Conservation (phyloP, 2,113 vertebrate species). For the Gymnobelideus leadbeateri region DNA sequence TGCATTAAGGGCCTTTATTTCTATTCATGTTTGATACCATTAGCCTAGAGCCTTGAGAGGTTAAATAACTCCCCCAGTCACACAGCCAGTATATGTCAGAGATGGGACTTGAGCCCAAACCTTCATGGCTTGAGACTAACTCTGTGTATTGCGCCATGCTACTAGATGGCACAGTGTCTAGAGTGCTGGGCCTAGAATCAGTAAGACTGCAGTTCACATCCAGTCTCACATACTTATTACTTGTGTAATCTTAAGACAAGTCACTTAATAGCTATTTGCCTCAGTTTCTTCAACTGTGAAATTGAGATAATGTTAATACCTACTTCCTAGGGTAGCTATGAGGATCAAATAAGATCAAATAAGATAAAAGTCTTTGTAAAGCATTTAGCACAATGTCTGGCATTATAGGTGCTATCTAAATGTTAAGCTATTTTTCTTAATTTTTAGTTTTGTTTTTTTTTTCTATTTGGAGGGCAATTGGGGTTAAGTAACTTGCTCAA, state of each 20-base stretch:
- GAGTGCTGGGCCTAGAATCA: not conserved
- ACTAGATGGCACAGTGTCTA: not conserved
- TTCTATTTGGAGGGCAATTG: too few relatives aligned
- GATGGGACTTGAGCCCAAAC: not conserved
- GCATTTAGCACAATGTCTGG: not conserved
- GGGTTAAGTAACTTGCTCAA: too few relatives aligned
- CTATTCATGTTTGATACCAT: not conserved
- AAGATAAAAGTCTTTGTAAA: not conserved
- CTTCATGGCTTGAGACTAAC: not conserved
- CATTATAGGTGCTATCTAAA: not conserved
- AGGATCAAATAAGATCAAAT: not conserved
- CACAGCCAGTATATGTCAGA: too few relatives aligned
- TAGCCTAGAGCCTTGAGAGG: not conserved
- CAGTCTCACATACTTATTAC: not conserved
- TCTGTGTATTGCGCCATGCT: not conserved
- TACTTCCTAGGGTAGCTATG: not conserved
- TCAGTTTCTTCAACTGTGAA: not conserved
- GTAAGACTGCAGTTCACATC: not conserved
- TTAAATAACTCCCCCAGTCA: not conserved
- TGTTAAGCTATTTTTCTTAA: not conserved
- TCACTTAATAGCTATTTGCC: not conserved
- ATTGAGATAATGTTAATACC: not conserved
- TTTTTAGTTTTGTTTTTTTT: too few relatives aligned
- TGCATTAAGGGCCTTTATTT: not conserved
- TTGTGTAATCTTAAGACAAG: not conserved